Conservation (phyloP, 2,888 invertebrate species). For the Amphipyra berbera region DNA sequence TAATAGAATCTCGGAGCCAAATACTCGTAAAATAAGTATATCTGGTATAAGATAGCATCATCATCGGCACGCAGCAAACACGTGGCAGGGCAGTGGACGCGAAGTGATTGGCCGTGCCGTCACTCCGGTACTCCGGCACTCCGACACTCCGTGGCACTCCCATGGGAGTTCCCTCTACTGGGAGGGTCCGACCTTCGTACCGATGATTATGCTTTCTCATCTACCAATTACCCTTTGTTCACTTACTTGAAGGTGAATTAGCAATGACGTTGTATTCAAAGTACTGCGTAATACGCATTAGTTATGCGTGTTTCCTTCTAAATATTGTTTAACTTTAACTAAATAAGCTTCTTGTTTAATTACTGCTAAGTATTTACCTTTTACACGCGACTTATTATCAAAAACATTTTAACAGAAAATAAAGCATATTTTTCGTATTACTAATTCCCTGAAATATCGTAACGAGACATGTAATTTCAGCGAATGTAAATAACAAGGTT, state of each 20-base stretch:
- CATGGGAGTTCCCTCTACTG: constrained; percentile 56
- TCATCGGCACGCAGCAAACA: constrained; percentile 33
- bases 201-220: constrained; percentile 54
- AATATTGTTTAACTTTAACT: constrained; percentile 31
- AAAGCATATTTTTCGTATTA: constrained; percentile 11
- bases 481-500: constrained; percentile 10
- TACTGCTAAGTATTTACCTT: constrained; percentile 25
- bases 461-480: constrained; percentile 11
- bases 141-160: constrained; percentile 62
- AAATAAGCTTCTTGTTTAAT: constrained; percentile 40
- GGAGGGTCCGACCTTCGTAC: constrained; percentile 65
- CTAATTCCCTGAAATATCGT: constrained; percentile 18
- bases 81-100: constrained; percentile 33
- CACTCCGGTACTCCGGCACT: constrained; percentile 23
- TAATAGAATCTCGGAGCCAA: constrained; percentile 45
- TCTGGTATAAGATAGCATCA: constrained; percentile 37
- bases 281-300: constrained; percentile 23
- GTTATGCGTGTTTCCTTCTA: constrained; percentile 22
- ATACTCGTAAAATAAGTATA: constrained; percentile 49
- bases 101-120: constrained; percentile 32
- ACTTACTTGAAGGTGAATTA: constrained; percentile 49
- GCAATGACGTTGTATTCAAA: constrained; percentile 8
- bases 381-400: constrained; percentile 34
- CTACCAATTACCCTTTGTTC: constrained; percentile 49
- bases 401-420: constrained; percentile 18